A percentile compares a stretch with the other conserved stretches of the same genome.
Conservation (phyloP, 2,113 vertebrate species). For the Petroica traversi region DNA sequence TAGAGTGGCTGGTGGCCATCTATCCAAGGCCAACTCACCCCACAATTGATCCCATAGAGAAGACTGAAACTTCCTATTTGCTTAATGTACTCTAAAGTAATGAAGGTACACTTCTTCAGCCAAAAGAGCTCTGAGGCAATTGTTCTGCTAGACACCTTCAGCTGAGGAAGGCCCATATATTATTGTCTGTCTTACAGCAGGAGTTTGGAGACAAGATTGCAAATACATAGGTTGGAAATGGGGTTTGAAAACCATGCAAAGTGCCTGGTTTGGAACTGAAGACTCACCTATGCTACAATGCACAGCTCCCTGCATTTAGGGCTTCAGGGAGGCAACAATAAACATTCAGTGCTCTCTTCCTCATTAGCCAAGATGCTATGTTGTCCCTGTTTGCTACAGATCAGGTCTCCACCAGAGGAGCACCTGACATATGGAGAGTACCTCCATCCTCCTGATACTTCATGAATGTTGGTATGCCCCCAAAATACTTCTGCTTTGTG, state of each 20-base stretch:
- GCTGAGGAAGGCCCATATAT: not conserved
- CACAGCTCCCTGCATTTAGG: not conserved
- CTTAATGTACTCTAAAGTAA: not conserved
- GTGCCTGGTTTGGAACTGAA: not conserved
- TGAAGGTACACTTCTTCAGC: not conserved
- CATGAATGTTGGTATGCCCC: accelerated
- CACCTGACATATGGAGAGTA: not conserved
- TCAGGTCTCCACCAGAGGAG: not conserved
- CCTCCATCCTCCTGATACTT: accelerated
- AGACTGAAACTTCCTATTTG: not conserved
- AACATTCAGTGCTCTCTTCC: not conserved
- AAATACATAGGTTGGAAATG: too few relatives aligned
- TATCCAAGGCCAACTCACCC: not conserved
- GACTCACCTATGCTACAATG: accelerated
- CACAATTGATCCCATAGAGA: too few relatives aligned
- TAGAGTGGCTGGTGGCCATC: not conserved
- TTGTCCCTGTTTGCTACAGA: accelerated
- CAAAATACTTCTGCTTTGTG: not conserved
- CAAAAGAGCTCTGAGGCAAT: not conserved
- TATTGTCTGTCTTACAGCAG: not conserved
- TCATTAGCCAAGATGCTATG: accelerated
- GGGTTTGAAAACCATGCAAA: too few relatives aligned
- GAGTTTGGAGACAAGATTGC: not conserved
- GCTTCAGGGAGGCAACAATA: not conserved
- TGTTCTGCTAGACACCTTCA: not conserved